Base-by-base conservation (phyloP, 2,797 vertebrate genomes). In the Lacerta viridis region DNA sequence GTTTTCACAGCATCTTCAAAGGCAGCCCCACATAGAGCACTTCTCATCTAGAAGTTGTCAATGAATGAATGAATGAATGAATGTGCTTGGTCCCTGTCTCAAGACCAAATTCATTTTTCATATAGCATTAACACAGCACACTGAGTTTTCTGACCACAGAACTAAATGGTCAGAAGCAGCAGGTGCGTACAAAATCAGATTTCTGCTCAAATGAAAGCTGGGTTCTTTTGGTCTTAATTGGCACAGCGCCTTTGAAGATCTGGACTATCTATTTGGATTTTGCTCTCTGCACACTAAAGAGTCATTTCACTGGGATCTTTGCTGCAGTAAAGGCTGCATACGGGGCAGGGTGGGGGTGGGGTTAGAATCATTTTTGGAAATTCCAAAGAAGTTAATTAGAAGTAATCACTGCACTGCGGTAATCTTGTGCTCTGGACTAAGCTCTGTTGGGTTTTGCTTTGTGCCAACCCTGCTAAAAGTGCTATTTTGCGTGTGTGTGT, bases 401-500 rank as follows among this genome's bases (percentile, higher is more conserved):
- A 36, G 81, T 84, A 76, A 88, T 20, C 66, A n/a, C 80, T 78
- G 80, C 84, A 75, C 77, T 0, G 0, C 55, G 86, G 86, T 79
- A 90, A 80, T 0, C 11, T 69, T 29, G 55, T 36, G 86, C 86
- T 74, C 83, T 90, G 81, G 89, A 87, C 88, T 61, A 84, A 89
- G 69, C 88, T 27, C 90, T 95, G 81, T 80, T 87, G 93, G 89
- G 89, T 77, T 94, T 85, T 93, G 68, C 91, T 92, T n/a, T 43
- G 92, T 94, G 93, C 95, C 94, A 95, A 85, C 90, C 90, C 78
- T 1, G 43, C 87, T 95, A 92, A 95, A 90, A 92, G 89, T 88
- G 55, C 88, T 91, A 92, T 93, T 95, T 94, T 93, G 91, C 95
- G 76, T 93, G 88, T 88, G 33, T 74, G 29, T 27, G 29, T 27